Evolutionary conservation across 2,888 invertebrate species (phyloP), one percentile per base, ranked within the genome.

Genomic region (Scrobipalpa atriplicella): DNA sequence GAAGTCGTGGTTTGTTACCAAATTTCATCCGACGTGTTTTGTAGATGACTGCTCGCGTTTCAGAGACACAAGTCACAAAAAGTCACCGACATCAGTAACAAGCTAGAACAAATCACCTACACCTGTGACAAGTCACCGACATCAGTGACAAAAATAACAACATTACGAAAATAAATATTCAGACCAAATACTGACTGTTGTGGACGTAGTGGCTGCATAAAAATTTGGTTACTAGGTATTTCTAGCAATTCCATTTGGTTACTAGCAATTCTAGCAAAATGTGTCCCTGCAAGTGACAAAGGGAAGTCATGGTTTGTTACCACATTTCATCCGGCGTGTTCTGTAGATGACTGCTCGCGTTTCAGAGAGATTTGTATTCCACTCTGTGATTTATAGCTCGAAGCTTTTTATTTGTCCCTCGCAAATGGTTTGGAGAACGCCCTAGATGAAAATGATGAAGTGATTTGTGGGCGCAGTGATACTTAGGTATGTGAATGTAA

Each of bases 241-340:
- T 29, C 2, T 29, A 29, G 29, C 29, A 29, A 29, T 29, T 29
- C 29, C 29, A 29, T 29, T 29, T 29, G 29, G 29, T 29, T 29
- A 29, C 29, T 29, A 29, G 29, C 43, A 43, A 13, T 43, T 43
- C 13, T 13, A 11, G 19, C 54, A 21, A 21, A 11, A 19, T 54
- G 21, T 54, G 54, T 54, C 47, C 11, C 10, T 9, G 18, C 52
- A 52, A 52, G 52, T 52, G 52, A 52, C 52, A 52, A 18, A 18
- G 52, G 18, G 5, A 52, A 52, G 52, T 52, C 52, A 52, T 52
- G 52, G 52, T 47, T n/a, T 47, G 54, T 54, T 9, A 56, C 54
- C 54, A 21, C 54, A 56, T 56, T 56, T 56, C 54, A 56, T 21
- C 47, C 29, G 29, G 54, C 54, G 47, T 47, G 47, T 16, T 47